Percentiles rank a stretch among this genome's conserved stretches.
These are phyloP conservation scores for Saimiri boliviensis DNA, from an alignment of 2,113 vertebrate species.

Conservation along the genomic window DNA sequence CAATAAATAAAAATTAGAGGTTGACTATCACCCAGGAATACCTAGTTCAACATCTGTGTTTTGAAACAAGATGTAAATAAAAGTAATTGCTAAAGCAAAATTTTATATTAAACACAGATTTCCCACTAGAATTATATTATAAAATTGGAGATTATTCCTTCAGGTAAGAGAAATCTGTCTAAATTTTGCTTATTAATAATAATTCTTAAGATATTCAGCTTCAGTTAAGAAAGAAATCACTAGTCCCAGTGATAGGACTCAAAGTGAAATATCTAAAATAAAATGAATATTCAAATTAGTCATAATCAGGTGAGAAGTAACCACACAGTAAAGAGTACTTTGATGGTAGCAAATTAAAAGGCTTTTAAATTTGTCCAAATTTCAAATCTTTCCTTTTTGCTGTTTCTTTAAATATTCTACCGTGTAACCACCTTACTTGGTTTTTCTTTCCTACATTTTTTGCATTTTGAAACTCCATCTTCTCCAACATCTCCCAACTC, in stretches of 20 bases:
- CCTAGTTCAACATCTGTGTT: not conserved
- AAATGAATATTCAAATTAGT: conserved; percentile 16
- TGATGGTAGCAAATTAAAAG: not conserved
- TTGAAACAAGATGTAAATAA: conserved; percentile 21
- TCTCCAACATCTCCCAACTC: not conserved
- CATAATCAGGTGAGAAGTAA: not conserved
- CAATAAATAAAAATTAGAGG: not conserved
- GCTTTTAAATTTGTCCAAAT: not conserved
- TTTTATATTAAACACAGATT: not conserved
- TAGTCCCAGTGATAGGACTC: not conserved
- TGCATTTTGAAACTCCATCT: not conserved
- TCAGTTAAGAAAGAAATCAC: not conserved
- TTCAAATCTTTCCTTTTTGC: not conserved
- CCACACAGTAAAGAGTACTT: not conserved
- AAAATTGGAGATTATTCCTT: conserved; percentile 2
- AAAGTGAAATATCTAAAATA: conserved; percentile 29
- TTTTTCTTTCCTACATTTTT: not conserved
- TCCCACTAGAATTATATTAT: not conserved
- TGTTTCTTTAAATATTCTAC: not conserved
- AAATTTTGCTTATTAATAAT: not conserved
- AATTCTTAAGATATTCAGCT: not conserved
- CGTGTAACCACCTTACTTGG: not conserved
- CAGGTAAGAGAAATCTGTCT: conserved; percentile 13
- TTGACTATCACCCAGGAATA: not conserved
- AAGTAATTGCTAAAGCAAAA: conserved; percentile 1